Evolutionary conservation across 2,888 invertebrate genomes (phyloP).

Genomic region (Tethea ocularis): DNA sequence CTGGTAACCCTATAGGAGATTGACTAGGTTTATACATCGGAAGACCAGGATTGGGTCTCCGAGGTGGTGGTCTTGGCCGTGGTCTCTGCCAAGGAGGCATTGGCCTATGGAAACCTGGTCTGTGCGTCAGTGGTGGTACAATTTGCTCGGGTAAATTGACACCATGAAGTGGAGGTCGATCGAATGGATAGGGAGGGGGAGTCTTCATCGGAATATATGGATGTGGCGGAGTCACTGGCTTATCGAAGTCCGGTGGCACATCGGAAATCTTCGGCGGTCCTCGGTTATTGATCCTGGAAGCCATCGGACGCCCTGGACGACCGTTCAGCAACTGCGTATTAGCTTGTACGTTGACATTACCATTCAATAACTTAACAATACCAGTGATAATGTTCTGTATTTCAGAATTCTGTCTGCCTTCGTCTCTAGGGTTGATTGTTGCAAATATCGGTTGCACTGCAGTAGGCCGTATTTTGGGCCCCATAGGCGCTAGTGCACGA

Average conservation of each 20-base stretch:
- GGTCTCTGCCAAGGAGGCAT: slow-evolving; percentile 88
- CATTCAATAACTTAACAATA: slow-evolving; percentile 93
- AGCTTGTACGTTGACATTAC: slow-evolving; percentile 93
- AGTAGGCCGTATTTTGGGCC: slow-evolving; percentile 85
- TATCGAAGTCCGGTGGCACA: slow-evolving; percentile 88
- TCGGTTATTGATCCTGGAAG: slow-evolving; percentile 93
- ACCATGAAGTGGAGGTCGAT: slow-evolving; percentile 86
- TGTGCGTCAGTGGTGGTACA: slow-evolving; percentile 84
- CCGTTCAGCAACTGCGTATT: slow-evolving; percentile 85
- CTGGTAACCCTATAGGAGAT: slow-evolving; percentile 45
- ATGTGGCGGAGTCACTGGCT: slow-evolving; percentile 72
- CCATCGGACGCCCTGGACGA: slow-evolving; percentile 87
- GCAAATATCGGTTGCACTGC: slow-evolving; percentile 82
- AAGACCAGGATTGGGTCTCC: slow-evolving; percentile 80
- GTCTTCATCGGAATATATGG: slow-evolving; percentile 76
- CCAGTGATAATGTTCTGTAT: slow-evolving; percentile 96
- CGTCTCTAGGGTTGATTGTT: slow-evolving; percentile 75
- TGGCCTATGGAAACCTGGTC: slow-evolving; percentile 85
- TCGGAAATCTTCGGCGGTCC: slow-evolving; percentile 94
- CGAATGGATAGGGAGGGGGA: slow-evolving; percentile 90
- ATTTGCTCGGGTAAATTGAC: slow-evolving; percentile 90
- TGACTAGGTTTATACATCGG: slow-evolving; percentile 86
- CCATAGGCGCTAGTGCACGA: slow-evolving; percentile 86
- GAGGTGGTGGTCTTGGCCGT: slow-evolving; percentile 81
- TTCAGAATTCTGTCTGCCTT: slow-evolving; percentile 82